A percentile compares a stretch with the other conserved stretches of the same genome.
These are phyloP conservation scores for Aspiorhynchus laticeps DNA, from an alignment of 2,113 vertebrate species.

Conservation along the genomic window DNA sequence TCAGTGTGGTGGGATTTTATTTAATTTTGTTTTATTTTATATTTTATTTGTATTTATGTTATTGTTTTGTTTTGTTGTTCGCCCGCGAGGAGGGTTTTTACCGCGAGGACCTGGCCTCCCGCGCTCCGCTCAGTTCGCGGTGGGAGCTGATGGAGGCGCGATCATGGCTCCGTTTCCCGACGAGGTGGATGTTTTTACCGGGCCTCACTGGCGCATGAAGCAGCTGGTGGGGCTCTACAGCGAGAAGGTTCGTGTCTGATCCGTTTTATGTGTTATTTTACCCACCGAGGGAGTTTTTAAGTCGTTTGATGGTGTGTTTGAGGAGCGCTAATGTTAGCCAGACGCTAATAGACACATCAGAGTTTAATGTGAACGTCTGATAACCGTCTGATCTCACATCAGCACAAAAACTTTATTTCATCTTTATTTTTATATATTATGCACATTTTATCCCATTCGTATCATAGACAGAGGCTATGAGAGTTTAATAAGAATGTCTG, in stretches of 20 bases:
- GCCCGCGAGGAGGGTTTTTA: neutral
- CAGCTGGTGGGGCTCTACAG: slow-evolving; percentile 92
- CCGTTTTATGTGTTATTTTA: neutral
- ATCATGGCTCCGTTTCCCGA: slow-evolving; percentile 98
- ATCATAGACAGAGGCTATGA: neutral
- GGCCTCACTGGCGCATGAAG: slow-evolving; percentile 98
- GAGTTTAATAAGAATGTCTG: neutral
- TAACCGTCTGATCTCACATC: neutral
- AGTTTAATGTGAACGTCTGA: neutral
- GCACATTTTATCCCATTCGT: too few species aligned
- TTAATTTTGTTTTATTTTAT: too few species aligned
- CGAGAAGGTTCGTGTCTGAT: slow-evolving; percentile 82
- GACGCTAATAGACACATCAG: neutral
- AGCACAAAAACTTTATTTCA: neutral
- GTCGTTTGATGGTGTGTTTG: neutral
- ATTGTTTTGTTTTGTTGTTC: neutral
- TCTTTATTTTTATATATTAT: neutral
- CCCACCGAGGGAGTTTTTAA: too few species aligned
- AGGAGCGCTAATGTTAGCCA: neutral
- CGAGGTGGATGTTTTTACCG: slow-evolving; percentile 97
- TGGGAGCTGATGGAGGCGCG: slow-evolving; percentile 70
- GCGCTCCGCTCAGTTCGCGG: neutral
- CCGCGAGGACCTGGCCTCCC: neutral
- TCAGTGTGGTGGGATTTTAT: too few species aligned
- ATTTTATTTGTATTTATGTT: too few species aligned